phyloP scores from a whole-genome alignment of 2,888 invertebrate genomes.

The Hoplodrina blanda region DNA sequence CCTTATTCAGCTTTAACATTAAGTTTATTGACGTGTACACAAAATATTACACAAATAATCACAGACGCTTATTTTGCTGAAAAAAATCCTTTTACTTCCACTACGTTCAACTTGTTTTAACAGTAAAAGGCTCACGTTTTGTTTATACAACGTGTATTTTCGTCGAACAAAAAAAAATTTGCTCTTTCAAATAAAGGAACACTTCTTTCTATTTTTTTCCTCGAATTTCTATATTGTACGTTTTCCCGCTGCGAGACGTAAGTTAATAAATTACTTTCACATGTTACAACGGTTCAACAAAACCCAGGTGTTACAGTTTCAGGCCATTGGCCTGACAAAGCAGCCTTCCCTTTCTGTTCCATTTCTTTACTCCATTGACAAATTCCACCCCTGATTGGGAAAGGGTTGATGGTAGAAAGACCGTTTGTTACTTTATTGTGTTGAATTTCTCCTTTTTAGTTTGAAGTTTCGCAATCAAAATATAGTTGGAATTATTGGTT shows the following conservation, averaged over 20 bases:
- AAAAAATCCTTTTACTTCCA: conserved; percentile 33
- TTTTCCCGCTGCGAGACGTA: conserved; percentile 59
- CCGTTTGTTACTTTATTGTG: conserved; percentile 56
- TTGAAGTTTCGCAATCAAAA: background rate
- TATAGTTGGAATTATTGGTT: background rate
- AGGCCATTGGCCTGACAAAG: conserved; percentile 78
- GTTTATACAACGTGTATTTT: conserved; percentile 43
- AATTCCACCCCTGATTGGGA: conserved; percentile 65
- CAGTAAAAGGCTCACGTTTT: conserved; percentile 38
- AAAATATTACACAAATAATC: conserved; percentile 42
- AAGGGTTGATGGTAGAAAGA: conserved; percentile 63
- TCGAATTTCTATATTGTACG: conserved; percentile 64
- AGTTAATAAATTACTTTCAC: conserved; percentile 78
- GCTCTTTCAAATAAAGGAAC: conserved; percentile 59
- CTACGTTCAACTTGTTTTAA: conserved; percentile 38
- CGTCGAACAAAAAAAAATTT: conserved; percentile 47
- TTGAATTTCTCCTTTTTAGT: conserved; percentile 61
- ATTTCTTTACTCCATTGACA: conserved; percentile 60
- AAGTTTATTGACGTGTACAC: conserved; percentile 33
- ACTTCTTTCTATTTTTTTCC: conserved; percentile 57
- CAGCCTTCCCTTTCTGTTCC: conserved; percentile 52
- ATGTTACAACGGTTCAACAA: conserved; percentile 70
- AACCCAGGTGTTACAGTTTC: conserved; percentile 80
- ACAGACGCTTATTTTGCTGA: conserved; percentile 19
- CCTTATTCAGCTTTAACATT: conserved; percentile 6